Conservation (phyloP, 2,888 invertebrate species). For the Automeris io region DNA sequence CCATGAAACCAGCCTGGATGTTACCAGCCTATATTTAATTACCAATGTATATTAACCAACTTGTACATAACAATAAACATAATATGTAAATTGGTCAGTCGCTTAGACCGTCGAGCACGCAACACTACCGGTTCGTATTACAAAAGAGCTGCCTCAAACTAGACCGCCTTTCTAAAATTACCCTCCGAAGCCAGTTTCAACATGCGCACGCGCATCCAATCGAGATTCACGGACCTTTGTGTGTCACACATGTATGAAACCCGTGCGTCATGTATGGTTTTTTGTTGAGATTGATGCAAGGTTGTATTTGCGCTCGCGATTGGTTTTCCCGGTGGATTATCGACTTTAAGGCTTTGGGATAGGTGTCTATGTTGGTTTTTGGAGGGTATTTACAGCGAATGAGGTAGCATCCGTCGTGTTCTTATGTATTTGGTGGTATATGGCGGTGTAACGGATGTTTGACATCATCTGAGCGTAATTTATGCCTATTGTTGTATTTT, state of each 20-base stretch:
- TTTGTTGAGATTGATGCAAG: conserved; percentile 1
- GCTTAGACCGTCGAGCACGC: conserved; percentile 3
- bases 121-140: conserved; percentile 23
- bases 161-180: conserved; percentile 71
- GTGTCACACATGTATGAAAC: conserved; percentile 21
- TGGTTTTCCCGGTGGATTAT: not conserved
- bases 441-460: conserved; percentile 18
- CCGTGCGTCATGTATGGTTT: conserved; percentile 23
- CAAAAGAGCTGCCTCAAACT: conserved; percentile 39
- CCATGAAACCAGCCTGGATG: too few relatives aligned
- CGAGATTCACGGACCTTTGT: conserved; percentile 18
- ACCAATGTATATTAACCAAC: too few relatives aligned
- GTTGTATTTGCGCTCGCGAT: not conserved
- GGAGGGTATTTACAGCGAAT: conserved; percentile 38
- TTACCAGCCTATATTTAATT: too few relatives aligned
- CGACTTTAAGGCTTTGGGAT: not conserved
- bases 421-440: conserved; percentile 6
- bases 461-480: conserved; percentile 13
- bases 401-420: conserved; percentile 9
- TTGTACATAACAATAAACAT: conserved; percentile 6
- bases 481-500: not conserved
- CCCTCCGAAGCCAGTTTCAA: conserved; percentile 59
- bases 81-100: conserved; percentile 2
- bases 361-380: not conserved
- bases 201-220: conserved; percentile 56